A percentile compares a stretch with the other conserved stretches of the same genome.
Conservation (phyloP, 2,797 vertebrate genomes). For the Karalla daura region DNA sequence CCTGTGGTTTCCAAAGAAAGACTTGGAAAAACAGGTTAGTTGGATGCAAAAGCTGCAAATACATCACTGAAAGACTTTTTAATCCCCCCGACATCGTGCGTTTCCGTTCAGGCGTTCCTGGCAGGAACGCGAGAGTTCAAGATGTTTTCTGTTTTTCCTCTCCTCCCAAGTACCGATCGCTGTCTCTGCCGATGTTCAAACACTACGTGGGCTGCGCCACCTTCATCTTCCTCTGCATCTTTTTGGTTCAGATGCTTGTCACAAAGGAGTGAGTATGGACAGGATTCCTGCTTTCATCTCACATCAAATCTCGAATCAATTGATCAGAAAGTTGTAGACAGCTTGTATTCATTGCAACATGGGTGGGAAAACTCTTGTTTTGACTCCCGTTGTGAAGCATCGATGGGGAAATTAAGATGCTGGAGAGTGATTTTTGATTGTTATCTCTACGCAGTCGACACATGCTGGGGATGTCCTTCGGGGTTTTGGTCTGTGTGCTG, state of each 20-base stretch:
- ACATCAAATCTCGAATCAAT: neutral
- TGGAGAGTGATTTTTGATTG: constrained; percentile 15
- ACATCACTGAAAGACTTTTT: neutral
- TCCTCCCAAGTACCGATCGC: constrained; percentile 89
- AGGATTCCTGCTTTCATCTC: neutral
- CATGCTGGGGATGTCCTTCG: constrained; percentile 86
- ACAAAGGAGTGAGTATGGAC: constrained; percentile 86
- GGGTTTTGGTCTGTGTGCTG: constrained; percentile 85
- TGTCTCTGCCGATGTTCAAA: constrained; percentile 90
- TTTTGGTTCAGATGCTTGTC: constrained; percentile 90
- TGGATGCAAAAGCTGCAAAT: constrained; percentile 5
- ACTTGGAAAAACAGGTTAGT: constrained; percentile 93
- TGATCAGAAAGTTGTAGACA: neutral
- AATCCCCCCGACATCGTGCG: neutral
- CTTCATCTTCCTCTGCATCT: constrained; percentile 92
- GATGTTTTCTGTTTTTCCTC: constrained; percentile 18
- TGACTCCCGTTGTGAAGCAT: neutral
- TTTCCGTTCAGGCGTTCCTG: constrained; percentile 1
- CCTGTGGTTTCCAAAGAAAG: constrained; percentile 91
- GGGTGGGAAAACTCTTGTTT: neutral
- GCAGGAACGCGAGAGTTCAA: constrained; percentile 10
- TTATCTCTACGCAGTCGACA: constrained; percentile 75
- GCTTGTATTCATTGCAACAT: neutral
- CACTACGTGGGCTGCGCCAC: constrained; percentile 90
- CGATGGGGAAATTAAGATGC: neutral